phyloP scores from a whole-genome alignment of 2,888 invertebrate species.

The Microctonus aethiopoides region DNA sequence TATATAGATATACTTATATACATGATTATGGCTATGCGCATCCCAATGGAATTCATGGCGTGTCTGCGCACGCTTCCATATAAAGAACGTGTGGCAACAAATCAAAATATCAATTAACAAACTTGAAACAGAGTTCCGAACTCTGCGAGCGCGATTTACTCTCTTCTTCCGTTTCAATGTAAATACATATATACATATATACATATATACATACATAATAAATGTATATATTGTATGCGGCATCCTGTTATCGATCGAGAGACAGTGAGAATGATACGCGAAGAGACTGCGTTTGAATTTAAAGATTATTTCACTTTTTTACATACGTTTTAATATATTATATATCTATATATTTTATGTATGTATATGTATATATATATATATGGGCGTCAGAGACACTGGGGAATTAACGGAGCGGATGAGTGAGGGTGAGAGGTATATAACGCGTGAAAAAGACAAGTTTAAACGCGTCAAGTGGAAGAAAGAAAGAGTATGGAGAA shows the following conservation, averaged over 20 bases:
- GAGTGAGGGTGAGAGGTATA: conserved; percentile 15
- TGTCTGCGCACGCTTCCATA: background rate
- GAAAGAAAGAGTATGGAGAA: conserved; percentile 26
- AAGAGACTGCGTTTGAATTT: conserved; percentile 15
- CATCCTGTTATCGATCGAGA: conserved; percentile 58
- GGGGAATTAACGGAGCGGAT: conserved; percentile 33
- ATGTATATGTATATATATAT: background rate
- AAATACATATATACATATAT: background rate
- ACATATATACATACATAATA: background rate
- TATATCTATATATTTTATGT: background rate
- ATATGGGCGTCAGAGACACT: conserved; percentile 21
- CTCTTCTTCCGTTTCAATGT: background rate
- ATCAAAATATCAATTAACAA: conserved; percentile 45
- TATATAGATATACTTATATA: background rate
- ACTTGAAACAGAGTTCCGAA: conserved; percentile 26
- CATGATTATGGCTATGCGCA: background rate
- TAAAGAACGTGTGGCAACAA: conserved; percentile 38
- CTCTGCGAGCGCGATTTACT: conserved; percentile 18
- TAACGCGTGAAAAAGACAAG: background rate
- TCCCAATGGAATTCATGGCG: background rate
- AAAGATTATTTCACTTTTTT: conserved; percentile 22
- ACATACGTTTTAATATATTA: background rate
- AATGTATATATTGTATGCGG: conserved; percentile 34
- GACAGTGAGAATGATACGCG: conserved; percentile 40
- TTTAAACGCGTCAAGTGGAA: conserved; percentile 12